A percentile compares a stretch with the other conserved stretches of the same genome.
Evolutionary conservation across 2,113 vertebrate genomes (phyloP).

Genomic region (Clupea harengus): DNA sequence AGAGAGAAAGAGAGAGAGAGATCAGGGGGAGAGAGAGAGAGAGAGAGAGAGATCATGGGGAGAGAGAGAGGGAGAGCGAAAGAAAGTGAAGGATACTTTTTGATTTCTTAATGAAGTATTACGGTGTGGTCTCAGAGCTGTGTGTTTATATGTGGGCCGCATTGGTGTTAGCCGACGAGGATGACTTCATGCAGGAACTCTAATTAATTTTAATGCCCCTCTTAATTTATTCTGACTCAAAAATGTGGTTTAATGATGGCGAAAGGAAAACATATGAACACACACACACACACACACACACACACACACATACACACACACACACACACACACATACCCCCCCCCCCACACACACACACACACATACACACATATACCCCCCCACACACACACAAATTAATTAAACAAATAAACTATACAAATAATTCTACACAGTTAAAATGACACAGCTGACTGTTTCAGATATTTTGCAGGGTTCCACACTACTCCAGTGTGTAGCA

Average conservation of each 20-base stretch:
- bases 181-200: conserved; percentile 11
- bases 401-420: conserved; percentile 7
- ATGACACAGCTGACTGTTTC: neutral
- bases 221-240: conserved; percentile 59
- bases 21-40: neutral
- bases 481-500: neutral
- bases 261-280: conserved; percentile 26
- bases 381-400: conserved; percentile 14
- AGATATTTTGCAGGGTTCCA: neutral
- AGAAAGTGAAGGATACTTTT: neutral
- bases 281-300: neutral
- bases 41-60: neutral
- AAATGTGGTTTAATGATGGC: neutral
- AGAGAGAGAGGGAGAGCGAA: neutral
- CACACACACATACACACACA: neutral
- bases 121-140: neutral
- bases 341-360: neutral
- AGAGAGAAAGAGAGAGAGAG: neutral
- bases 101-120: conserved; percentile 1
- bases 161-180: conserved; percentile 22
- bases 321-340: neutral
- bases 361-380: conserved; percentile 20
- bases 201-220: conserved; percentile 15
- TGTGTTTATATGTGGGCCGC: neutral
- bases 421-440: neutral